Conservation (phyloP, 2,888 invertebrate species). For the Calameuta pallipes region DNA sequence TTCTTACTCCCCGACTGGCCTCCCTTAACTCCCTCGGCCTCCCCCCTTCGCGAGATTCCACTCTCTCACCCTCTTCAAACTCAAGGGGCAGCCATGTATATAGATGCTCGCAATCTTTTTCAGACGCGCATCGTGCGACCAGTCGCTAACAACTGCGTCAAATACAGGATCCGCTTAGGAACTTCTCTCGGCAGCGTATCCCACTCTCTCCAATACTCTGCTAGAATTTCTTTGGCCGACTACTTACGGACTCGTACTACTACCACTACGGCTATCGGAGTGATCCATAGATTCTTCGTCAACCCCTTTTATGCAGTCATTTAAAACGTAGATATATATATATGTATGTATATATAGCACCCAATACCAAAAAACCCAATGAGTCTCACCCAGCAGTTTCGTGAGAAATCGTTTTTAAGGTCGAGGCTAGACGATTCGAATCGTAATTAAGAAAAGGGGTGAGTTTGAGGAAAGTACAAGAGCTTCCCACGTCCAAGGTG, state of each 20-base stretch:
- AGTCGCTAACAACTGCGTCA: constrained; percentile 55
- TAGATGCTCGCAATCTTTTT: constrained; percentile 47
- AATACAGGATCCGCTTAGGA: constrained; percentile 42
- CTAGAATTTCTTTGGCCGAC: background rate
- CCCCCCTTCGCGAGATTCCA: constrained; percentile 28
- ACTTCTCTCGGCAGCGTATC: constrained; percentile 14
- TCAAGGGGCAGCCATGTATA: constrained; percentile 33
- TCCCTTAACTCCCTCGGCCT: constrained; percentile 25
- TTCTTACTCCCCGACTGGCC: constrained; percentile 7
- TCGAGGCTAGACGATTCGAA: too few relatives aligned
- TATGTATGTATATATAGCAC: background rate
- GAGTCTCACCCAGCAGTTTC: too few relatives aligned
- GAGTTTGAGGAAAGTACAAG: too few relatives aligned
- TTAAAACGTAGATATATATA: background rate
- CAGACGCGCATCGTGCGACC: constrained; percentile 45
- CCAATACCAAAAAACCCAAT: too few relatives aligned
- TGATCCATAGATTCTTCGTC: background rate
- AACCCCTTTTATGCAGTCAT: background rate
- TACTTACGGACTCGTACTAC: background rate
- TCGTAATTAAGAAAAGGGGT: too few relatives aligned
- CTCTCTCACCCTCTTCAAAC: constrained; percentile 30
- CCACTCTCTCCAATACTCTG: background rate
- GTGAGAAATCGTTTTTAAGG: too few relatives aligned
- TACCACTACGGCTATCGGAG: background rate
- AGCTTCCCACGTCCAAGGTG: too few relatives aligned